Evolutionary conservation across 2,888 invertebrate species (phyloP).

Genomic region (Onthophagus sagittarius): DNA sequence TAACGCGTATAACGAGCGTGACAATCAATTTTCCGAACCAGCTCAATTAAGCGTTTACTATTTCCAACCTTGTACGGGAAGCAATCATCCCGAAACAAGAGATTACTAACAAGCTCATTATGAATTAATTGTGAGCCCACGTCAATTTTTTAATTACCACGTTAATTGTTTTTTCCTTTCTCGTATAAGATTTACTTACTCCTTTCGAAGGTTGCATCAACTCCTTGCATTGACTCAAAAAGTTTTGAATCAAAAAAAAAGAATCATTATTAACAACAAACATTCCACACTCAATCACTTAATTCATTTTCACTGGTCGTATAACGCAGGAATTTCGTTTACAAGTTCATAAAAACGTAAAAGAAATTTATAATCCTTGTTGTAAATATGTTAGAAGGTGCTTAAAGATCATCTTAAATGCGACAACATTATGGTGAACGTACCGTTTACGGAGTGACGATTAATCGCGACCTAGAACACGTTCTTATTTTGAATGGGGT

Average conservation of each 20-base stretch:
- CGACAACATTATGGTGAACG: not conserved
- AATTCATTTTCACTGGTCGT: not conserved
- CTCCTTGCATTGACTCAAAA: not conserved
- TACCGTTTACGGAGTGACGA: not conserved
- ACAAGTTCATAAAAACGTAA: not conserved
- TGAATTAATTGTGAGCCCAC: not conserved
- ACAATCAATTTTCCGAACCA: not conserved
- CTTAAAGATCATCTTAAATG: not conserved
- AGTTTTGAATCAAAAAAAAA: not conserved
- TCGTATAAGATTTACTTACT: not conserved
- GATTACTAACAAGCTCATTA: not conserved
- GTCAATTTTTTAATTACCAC: not conserved
- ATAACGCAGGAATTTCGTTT: not conserved
- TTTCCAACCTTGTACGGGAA: not conserved
- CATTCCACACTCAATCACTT: not conserved
- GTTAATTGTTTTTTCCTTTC: not conserved
- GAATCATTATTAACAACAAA: not conserved
- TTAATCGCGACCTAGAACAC: not conserved
- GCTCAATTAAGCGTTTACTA: not conserved
- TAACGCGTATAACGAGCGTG: not conserved
- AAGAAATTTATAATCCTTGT: not conserved
- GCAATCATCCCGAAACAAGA: not conserved
- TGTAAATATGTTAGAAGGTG: not conserved
- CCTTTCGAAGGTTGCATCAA: not conserved
- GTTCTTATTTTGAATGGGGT: not conserved